phyloP scores from a whole-genome alignment of 2,888 invertebrate genomes.

The Diadegma fenestrale region DNA sequence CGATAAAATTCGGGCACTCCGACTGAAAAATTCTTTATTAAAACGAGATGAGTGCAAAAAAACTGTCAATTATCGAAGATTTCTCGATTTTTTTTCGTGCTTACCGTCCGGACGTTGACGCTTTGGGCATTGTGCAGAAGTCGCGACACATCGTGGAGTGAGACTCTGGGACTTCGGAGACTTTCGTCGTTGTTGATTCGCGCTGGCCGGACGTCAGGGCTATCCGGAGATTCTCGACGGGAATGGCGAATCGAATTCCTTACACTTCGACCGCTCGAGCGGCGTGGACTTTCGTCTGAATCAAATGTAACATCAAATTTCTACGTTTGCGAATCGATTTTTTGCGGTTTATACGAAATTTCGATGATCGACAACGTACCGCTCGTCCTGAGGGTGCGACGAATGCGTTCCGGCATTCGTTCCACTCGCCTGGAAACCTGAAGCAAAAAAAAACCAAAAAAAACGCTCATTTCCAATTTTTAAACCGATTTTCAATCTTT shows the following conservation, averaged over 20 bases:
- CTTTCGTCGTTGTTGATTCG: slow-evolving; percentile 60
- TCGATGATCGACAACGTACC: slow-evolving; percentile 70
- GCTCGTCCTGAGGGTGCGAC: slow-evolving; percentile 71
- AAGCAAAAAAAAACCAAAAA: slow-evolving; percentile 29
- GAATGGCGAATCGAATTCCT: slow-evolving; percentile 74
- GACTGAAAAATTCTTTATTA: too few relatives aligned
- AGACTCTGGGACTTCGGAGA: slow-evolving; percentile 78
- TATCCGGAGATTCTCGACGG: slow-evolving; percentile 70
- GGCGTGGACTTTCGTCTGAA: slow-evolving; percentile 67
- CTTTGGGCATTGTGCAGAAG: slow-evolving; percentile 79
- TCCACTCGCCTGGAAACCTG: slow-evolving; percentile 73
- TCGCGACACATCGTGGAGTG: slow-evolving; percentile 81
- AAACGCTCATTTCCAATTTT: background rate
- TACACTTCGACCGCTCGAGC: slow-evolving; percentile 70
- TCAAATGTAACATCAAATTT: background rate
- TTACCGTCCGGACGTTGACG: slow-evolving; percentile 75
- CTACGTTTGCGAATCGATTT: background rate
- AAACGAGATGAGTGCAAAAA: too few relatives aligned
- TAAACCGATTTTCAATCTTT: background rate
- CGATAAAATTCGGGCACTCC: too few relatives aligned
- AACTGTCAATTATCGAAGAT: too few relatives aligned
- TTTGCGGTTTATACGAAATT: background rate
- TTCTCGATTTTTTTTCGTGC: too few relatives aligned
- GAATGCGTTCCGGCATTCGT: slow-evolving; percentile 78
- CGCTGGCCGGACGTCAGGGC: background rate